Percentiles rank a stretch among this genome's conserved stretches.
These are phyloP conservation scores for Acromyrmex echinatior DNA, from an alignment of 1,140 invertebrate genomes.

Conservation along the genomic window DNA sequence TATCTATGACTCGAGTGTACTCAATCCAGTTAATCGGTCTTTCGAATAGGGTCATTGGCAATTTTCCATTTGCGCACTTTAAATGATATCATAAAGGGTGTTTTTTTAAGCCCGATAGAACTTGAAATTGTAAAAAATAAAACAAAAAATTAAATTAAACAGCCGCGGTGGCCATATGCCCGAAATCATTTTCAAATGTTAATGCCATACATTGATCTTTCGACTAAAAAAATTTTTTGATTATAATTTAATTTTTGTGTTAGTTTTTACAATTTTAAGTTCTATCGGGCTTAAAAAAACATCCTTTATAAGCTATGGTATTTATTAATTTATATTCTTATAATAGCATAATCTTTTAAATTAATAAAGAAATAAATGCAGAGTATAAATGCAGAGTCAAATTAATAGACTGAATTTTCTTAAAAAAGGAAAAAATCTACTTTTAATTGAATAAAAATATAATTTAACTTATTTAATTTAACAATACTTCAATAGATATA, in stretches of 20 bases:
- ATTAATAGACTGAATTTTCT: not conserved
- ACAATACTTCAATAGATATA: not conserved
- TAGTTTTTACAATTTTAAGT: too few species aligned
- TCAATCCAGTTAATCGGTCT: conserved; percentile 4
- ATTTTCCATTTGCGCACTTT: conserved; percentile 6
- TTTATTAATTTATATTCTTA: not conserved
- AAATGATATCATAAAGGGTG: too few species aligned
- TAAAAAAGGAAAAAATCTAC: not conserved
- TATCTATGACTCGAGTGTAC: conserved; percentile 5
- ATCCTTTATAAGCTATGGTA: not conserved
- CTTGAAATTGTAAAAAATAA: too few species aligned
- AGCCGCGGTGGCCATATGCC: too few species aligned
- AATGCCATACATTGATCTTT: too few species aligned
- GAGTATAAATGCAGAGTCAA: not conserved
- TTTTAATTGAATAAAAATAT: not conserved
- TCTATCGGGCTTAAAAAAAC: too few species aligned
- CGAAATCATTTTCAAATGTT: too few species aligned
- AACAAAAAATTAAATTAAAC: too few species aligned
- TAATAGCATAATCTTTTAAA: not conserved
- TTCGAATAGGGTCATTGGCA: not conserved
- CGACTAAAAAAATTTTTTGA: too few species aligned
- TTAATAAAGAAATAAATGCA: not conserved
- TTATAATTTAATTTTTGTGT: too few species aligned
- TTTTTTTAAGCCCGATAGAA: too few species aligned
- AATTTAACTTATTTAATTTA: not conserved